Base-by-base conservation (phyloP, 2,888 invertebrate genomes). In the Mythimna loreyi region DNA sequence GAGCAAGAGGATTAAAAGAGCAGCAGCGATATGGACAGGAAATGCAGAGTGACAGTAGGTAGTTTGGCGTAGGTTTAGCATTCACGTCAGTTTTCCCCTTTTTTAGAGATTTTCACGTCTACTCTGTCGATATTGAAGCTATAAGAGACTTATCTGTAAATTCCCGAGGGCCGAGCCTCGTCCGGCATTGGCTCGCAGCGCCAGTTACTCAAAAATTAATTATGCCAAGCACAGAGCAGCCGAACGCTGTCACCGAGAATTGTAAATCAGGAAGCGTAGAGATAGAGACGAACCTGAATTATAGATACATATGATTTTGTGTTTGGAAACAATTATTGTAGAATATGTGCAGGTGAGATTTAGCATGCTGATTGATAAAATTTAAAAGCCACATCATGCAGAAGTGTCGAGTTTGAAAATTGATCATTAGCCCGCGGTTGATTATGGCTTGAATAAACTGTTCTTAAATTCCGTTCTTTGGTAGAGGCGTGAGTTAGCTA, bases 81-180 rank as follows among this genome's bases (percentile, higher is more conserved):
- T 84, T 67, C 59, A 66, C 75, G 72, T 72, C 65, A 68, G 65
- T 75, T 83, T 83, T 78, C 75, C 81, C 72, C 67, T 83, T 90
- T 91, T 90, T 88, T 85, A 78, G 83, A 86, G 87, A 88, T 89
- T 89, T 87, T 66, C 85, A 78, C 87, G 87, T 90, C 89, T 83
- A 83, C 75, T 75, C 85, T 79, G 87, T 85, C 85, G 85, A 87
- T 87, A 85, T 84, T 81, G 82, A 68, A 78, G 80, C 79, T 86
- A 78, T 81, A 72, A 72, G 85, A 81, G 84, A 85, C 75, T 78
- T 81, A 82, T 86, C 78, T 82, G 75, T 81, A 77, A 82, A 85
- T 76, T 81, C 75, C 60, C 58, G 81, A 71, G 60, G 43, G 72
- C 55, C 58, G 53, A 68, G 43, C 57, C 50, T 69, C 55, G 78